Evolutionary conservation across 2,888 invertebrate species (phyloP), one percentile per base, ranked within the genome.

Genomic region (Yponomeuta malinellus): DNA sequence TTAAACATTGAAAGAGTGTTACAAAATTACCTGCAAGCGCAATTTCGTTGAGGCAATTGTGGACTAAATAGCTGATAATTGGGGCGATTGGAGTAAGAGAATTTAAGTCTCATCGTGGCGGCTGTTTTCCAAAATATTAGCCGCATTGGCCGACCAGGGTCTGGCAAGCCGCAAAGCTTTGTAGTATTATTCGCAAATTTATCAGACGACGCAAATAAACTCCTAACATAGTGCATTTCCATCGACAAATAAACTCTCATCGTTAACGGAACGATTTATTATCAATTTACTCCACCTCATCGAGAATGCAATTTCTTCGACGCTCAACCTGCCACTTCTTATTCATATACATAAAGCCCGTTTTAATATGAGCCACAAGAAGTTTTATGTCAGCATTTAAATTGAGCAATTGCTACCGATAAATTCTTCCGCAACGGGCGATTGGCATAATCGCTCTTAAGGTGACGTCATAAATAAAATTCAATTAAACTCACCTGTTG

Each of bases 401-500:
- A 69, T 69, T 69, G 69, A 69, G 63, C 69, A 33, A 69, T 69
- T 63, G 63, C 68, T 31, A 23, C 31, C 52, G 23, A 68, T 68
- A 68, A 68, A 59, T n/a, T 69, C 63, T 69, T 69, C 63, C 63
- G 33, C 63, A 37, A 63, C 69, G 63, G 63, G 10, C 29, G 48
- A 64, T 64, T 70, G 70, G 70, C 70, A 64, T 70, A 70, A 70
- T 70, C 70, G 70, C 15, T 48, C 64, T 70, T 70, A 48, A 65
- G 63, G 63, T 63, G 65, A 70, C 70, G 65, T 70, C 63, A 65
- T 71, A 67, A 71, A 79, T 76, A 78, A 78, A 80, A 82, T 79
- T 81, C 81, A 85, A 86, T 86, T 84, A 86, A 80, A 83, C 80
- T 84, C 82, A 85, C 83, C 84, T 87, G 78, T 76, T 78, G 74